Base-by-base conservation (phyloP, 2,797 vertebrate species). In the Smutsia temminckii region DNA sequence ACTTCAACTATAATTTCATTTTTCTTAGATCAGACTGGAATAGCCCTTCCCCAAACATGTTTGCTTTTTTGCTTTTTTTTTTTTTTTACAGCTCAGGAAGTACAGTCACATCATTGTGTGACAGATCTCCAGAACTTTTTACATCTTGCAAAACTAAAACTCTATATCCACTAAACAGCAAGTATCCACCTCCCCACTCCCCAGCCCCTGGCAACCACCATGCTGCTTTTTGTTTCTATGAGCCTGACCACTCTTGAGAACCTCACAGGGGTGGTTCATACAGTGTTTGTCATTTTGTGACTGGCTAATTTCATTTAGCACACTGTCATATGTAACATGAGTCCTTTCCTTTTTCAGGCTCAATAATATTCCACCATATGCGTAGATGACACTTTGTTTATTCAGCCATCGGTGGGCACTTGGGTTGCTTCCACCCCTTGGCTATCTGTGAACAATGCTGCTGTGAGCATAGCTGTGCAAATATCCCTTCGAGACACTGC, bases 21-120 rank as follows among this genome's bases (percentile, higher is more conserved):
- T 32, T 77, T 64, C 40, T 88, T 94, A 69, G 71, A 74, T 85
- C 59, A 94, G 72, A 75, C 32, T 42, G 21, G 80, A 92, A 49
- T 68, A 74, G 34, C 32, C 29, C 49, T 71, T 46, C 59, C 8
- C 32, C 49, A 74, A 5, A 57, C 29, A 61, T 61, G 12, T 68
- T 32, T 53, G 51, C 46, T 66, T 66, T 40, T 37, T 37, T 37
- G 37, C 37, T 37, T 42, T 64, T 74, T 74, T 37, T 34, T 51
- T 51, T 89, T 57, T 40, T 89, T 53, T 17, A 49, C 2, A 46
- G 46, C 25, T 83, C 29, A 34, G 29, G 18, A 37, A 46, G 63
- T 29, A 32, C 18, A 18, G 51, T 66, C n/a, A 32, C 8, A 2
- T 1, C 7, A 29, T 55, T 20, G 29, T 29, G 37, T 23, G 23